phyloP scores from a whole-genome alignment of 2,888 invertebrate genomes.

The Chromoteleia sp. region DNA sequence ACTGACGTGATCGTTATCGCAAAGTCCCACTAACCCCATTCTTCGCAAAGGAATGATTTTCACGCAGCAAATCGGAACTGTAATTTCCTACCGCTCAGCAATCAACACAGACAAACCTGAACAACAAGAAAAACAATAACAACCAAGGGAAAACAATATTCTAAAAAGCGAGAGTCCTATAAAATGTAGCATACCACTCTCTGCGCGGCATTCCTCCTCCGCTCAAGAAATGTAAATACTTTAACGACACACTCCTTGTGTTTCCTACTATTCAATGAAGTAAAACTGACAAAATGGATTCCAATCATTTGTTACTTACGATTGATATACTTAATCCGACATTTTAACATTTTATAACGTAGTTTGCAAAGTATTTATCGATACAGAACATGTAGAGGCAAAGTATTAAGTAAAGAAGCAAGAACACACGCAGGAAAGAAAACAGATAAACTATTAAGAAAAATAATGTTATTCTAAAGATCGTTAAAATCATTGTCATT shows the following conservation, averaged over 20 bases:
- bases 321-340: constrained; percentile 58
- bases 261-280: constrained; percentile 16
- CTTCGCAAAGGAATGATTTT: too few relatives aligned
- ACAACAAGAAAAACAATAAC: constrained; percentile 33
- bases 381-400: constrained; percentile 40
- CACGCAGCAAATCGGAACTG: too few relatives aligned
- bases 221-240: constrained; percentile 52
- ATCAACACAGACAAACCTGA: constrained; percentile 20
- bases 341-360: constrained; percentile 65
- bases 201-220: constrained; percentile 40
- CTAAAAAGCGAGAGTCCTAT: constrained; percentile 65
- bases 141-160: constrained; percentile 48
- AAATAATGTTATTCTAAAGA: constrained; percentile 56
- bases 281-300: constrained; percentile 24
- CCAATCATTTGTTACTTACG: constrained; percentile 50
- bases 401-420: constrained; percentile 30
- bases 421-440: constrained; percentile 17
- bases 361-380: constrained; percentile 63
- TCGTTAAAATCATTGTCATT: constrained; percentile 42
- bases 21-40: too few relatives aligned
- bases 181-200: constrained; percentile 56
- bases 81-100: too few relatives aligned
- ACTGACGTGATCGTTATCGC: too few relatives aligned
- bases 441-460: constrained; percentile 24
- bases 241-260: constrained; percentile 28